Base-by-base conservation (phyloP, 1,140 invertebrate species). In the Octopus sinensis region DNA sequence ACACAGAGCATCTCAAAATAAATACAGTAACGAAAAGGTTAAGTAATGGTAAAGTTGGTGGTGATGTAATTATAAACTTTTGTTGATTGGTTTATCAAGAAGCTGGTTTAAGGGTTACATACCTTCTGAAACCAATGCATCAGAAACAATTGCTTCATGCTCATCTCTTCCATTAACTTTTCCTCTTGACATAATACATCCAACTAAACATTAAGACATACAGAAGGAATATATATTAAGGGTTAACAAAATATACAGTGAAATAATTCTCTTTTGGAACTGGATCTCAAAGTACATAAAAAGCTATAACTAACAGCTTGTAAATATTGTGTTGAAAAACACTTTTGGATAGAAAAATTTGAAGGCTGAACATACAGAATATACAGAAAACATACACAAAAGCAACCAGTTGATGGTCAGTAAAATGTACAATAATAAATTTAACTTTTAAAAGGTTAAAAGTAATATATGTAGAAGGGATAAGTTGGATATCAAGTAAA, bases 51-150 rank as follows among this genome's bases (percentile, higher is more conserved):
- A 43, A 43, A 43, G 30, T 43, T 43, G 30, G 30, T 43, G 30
- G 3, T 43, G 1, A 43, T 43, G 30, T 43, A 43, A 43, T 43
- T 43, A 43, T 43, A 43, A 43, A 43, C 30, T 43, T 43, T 43
- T 43, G 30, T 43, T 43, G 30, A 3, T 43, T 43, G 30, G 30
- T 43, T 43, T 43, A 43, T 43, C 30, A 43, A 43, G 30, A 43
- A 43, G 0, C 30, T 43, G 30, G 30, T 43, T 43, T 43, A 43
- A 43, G 30, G 1, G 1, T 43, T 43, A 43, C 83, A 54, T 80
- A 86, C 86, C 83, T 84, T 86, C 54, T 84, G 84, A 83, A 83
- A 86, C 87, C 87, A 88, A 80, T 85, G 84, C 85, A 87, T 86
- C 0, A 88, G 81, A 75, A 85, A 87, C 6, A 88, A 84, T 75